A percentile compares a stretch with the other conserved stretches of the same genome.
Evolutionary conservation across 2,797 vertebrate species (phyloP).

Genomic region (Malacoraja senta): DNA sequence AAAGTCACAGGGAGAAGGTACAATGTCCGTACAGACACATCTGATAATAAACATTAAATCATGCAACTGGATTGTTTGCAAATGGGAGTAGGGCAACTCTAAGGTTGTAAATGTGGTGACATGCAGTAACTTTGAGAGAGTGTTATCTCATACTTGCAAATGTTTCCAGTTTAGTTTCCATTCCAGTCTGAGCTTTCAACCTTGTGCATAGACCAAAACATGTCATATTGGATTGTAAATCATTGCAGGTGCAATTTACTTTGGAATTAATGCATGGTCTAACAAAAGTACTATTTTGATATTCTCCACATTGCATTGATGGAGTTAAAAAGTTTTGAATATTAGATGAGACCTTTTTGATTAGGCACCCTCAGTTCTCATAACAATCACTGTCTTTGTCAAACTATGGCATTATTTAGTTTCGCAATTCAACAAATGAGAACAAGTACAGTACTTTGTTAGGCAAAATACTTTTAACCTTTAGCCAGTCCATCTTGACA

Average conservation of each 20-base stretch:
- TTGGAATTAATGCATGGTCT: neutral
- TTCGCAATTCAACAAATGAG: neutral
- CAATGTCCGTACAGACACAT: no score
- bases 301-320: no score
- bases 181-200: neutral
- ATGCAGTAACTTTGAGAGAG: neutral
- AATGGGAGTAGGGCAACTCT: neutral
- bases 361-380: neutral
- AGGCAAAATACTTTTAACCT: neutral
- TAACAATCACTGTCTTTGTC: neutral
- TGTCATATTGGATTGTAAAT: neutral
- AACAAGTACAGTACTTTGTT: neutral
- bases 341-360: neutral
- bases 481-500: neutral
- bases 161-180: neutral
- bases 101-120: neutral
- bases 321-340: neutral
- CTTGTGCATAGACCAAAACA: neutral
- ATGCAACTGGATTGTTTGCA: neutral
- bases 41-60: neutral
- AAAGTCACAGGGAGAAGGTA: no score
- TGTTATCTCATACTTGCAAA: neutral
- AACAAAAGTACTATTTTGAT: neutral
- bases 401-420: neutral
- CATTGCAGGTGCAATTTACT: neutral